Base-by-base conservation (phyloP, 1,140 invertebrate genomes). In the Vollenhovia emeryi region DNA sequence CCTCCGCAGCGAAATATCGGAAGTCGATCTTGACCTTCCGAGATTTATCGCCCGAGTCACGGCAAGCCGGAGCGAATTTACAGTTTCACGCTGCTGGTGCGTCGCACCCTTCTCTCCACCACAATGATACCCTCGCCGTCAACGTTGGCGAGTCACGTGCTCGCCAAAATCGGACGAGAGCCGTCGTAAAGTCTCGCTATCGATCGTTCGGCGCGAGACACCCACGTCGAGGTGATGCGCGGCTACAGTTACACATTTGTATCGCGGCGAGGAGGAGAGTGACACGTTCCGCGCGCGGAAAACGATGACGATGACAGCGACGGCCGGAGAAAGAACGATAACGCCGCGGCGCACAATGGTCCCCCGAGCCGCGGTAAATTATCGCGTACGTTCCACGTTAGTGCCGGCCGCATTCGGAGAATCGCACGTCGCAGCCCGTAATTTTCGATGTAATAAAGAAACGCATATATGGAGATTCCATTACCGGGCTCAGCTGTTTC, bases 401-500 rank as follows among this genome's bases (percentile, higher is more conserved):
- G 60, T 79, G 59, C 24, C 83, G 87, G 74, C 45, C 85, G 85
- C 83, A 71, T 73, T 79, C 55, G 62, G 8, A 55, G 84, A 88
- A 89, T 85, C 87, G 66, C 66, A 45, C 66, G 78, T 80, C 78
- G 75, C 73, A 87, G 60, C 78, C 84, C 85, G 88, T 73, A 84
- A 89, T 89, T 89, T 89, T 89, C 87, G 87, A 84, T 48, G 88
- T 79, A 87, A 89, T 89, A 89, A 89, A 89, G 88, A 88, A 88
- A 52, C 85, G 85, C 87, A 74, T 86, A 86, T 90, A 90, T 83
- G 89, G 89, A 86, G 76, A 90, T 90, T 90, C 88, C 89, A 90
- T 90, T 89, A 90, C 86, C 83, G 48, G 45, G 69, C 69, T 85
- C 89, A 75, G 88, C 71, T 73, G 86, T 89, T 90, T 86, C 89